A percentile compares a stretch with the other conserved stretches of the same genome.
These are phyloP conservation scores for Cyanistes caeruleus DNA, from an alignment of 2,113 vertebrate species.

Conservation along the genomic window DNA sequence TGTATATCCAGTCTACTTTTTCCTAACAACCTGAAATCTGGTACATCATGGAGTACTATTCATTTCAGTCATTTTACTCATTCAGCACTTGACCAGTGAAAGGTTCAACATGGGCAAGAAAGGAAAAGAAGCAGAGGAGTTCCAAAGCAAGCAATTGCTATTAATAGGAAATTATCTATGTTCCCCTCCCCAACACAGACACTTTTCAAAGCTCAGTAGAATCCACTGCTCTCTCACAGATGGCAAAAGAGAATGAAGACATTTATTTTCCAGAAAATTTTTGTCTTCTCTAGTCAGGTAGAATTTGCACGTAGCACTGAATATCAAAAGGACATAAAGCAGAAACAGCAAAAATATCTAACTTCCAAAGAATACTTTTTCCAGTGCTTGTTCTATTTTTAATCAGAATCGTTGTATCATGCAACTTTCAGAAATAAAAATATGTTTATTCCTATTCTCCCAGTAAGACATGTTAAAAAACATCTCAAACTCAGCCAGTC, in stretches of 20 bases:
- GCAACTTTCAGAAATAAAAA: background rate
- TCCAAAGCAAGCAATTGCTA: background rate
- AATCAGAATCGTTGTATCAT: background rate
- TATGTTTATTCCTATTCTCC: background rate
- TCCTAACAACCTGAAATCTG: background rate
- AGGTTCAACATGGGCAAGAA: background rate
- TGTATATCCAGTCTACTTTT: background rate
- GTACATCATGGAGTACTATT: background rate
- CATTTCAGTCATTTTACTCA: background rate
- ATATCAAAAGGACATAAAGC: background rate
- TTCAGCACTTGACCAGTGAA: background rate
- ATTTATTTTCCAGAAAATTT: background rate
- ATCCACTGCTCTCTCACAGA: background rate
- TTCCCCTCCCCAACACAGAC: fast-evolving
- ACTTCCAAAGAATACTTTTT: background rate
- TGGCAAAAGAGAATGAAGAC: background rate
- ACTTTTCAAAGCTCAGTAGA: background rate
- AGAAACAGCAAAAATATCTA: background rate
- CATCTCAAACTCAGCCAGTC: background rate
- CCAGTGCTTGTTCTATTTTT: background rate
- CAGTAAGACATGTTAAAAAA: background rate
- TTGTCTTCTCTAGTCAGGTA: background rate
- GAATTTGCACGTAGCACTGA: background rate
- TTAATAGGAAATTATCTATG: background rate
- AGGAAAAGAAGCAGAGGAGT: background rate